Conservation (phyloP, 2,888 invertebrate genomes). For the Sericinus montela region DNA sequence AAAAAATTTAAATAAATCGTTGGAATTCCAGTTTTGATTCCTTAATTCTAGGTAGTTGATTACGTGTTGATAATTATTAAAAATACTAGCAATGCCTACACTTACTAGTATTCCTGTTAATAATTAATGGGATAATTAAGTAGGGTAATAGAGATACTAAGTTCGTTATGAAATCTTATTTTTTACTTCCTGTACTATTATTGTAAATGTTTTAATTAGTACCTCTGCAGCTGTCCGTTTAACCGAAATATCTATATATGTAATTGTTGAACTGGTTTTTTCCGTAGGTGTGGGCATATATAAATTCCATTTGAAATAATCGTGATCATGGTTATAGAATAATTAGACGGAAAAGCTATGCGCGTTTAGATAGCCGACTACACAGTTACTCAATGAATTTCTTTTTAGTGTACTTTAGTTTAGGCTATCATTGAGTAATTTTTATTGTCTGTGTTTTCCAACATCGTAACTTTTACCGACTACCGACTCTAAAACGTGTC, state of each 20-base stretch:
- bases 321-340: constrained; percentile 62
- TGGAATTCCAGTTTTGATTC: constrained; percentile 47
- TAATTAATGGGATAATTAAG: no score
- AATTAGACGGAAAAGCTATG: constrained; percentile 60
- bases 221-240: constrained; percentile 22
- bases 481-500: constrained; percentile 29
- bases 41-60: not conserved
- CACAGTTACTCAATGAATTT: constrained; percentile 70
- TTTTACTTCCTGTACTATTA: constrained; percentile 1
- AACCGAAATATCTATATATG: constrained; percentile 28
- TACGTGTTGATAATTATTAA: not conserved
- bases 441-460: constrained; percentile 5
- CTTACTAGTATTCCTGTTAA: no score
- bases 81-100: no score
- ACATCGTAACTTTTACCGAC: not conserved
- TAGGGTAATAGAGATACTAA: no score
- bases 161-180: not conserved
- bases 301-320: constrained; percentile 47
- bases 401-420: constrained; percentile 32
- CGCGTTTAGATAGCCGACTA: constrained; percentile 52
- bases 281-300: constrained; percentile 30
- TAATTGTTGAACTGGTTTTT: constrained; percentile 29
- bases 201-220: constrained; percentile 18
- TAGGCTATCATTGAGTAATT: constrained; percentile 49
- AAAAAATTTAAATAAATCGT: constrained; percentile 31